Base-by-base conservation (phyloP, 2,888 invertebrate species). In the Caenorhabditis uteleia region DNA sequence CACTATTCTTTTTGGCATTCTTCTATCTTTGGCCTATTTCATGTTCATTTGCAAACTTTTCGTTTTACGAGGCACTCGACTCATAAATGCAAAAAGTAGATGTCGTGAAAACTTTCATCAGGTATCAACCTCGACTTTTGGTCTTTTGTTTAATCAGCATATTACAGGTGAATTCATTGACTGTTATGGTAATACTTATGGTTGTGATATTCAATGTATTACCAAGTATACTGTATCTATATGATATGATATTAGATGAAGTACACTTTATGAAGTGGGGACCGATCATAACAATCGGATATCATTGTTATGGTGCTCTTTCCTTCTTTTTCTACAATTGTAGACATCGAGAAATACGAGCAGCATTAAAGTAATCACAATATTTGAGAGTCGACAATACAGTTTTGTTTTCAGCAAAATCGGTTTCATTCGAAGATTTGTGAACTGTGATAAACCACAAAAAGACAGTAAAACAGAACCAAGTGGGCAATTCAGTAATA, bases 181-280 rank as follows among this genome's bases (percentile, higher is more conserved):
- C 74, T 14, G 64, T 74, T 0, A 50, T 64, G 26, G 71, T 74
- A 12, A 71, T 74, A 25, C 56, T 74, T 16, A 50, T 70, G 20
- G 71, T 74, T 6, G 62, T 74, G 2, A 58, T 74, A 12, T 74
- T 74, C 61, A 71, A 71, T 25, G 65, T 74, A 2, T 51, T 74
- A 3, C 74, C 74, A n/a, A 60, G 70, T 44, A 55, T 54, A 8
- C 50, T 74, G 23, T 74, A 74, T 53, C 49, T 72, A 5, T 68
- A 70, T 49, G 74, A 74, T 34, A 62, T 74, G 67, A 57, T 70
- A 16, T 49, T 67, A 34, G 58, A 65, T 27, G 57, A 68, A 49
- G 74, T 74, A 0, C 54, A 70, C 23, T 74, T 74, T 48, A 74
- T 74, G 74, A 54, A 61, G 36, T 69, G 67, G 67, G 74, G 74